phyloP scores from a whole-genome alignment of 2,797 vertebrate species.

The Valencia hispanica region DNA sequence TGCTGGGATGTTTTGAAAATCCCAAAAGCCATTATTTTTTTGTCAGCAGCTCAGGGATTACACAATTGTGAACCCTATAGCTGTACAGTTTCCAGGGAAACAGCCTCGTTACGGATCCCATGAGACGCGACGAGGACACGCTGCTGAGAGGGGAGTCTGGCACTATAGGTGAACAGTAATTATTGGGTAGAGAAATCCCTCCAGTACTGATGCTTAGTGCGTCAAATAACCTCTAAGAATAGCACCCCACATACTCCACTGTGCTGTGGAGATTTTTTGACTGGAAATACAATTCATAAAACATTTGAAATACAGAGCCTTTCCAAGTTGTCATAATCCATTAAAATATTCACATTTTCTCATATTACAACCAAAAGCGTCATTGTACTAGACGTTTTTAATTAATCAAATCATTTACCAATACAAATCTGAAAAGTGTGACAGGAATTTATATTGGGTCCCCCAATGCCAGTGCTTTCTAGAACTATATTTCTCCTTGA shows the following conservation, averaged over 20 bases:
- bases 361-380: background rate
- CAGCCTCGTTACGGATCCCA: conserved; percentile 69
- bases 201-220: conserved; percentile 57
- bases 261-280: conserved; percentile 9
- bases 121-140: conserved; percentile 53
- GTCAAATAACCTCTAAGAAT: conserved; percentile 70
- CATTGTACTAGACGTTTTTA: background rate
- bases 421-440: background rate
- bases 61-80: conserved; percentile 69
- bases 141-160: conserved; percentile 69
- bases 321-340: background rate
- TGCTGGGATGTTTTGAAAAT: conserved; percentile 50
- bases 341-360: background rate
- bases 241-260: conserved; percentile 38
- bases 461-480: background rate
- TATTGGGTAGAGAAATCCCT: conserved; percentile 71
- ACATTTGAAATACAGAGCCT: background rate
- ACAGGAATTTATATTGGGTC: conserved; percentile 11
- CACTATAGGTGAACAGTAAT: conserved; percentile 63
- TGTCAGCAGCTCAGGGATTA: conserved; percentile 69
- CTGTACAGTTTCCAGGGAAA: conserved; percentile 80
- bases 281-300: conserved; percentile 16
- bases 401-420: too few species aligned
- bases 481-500: background rate
- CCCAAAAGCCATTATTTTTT: conserved; percentile 66